Percentiles rank a stretch among this genome's conserved stretches.
Conservation (phyloP, 2,888 invertebrate genomes). For the Pocota personata region DNA sequence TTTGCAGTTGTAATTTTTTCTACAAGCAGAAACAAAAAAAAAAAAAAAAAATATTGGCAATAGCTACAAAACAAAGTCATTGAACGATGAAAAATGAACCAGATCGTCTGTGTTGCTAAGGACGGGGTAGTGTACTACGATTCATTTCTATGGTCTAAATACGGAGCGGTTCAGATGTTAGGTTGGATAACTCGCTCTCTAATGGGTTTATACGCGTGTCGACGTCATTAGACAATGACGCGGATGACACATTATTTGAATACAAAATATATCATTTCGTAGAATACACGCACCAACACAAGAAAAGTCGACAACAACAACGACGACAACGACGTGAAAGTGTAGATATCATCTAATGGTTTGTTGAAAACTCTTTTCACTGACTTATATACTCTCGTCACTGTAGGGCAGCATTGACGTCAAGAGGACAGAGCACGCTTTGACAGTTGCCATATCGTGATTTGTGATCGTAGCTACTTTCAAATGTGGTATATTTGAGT, state of each 20-base stretch:
- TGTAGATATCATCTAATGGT: constrained; percentile 2
- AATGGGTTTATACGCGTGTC: constrained; percentile 17
- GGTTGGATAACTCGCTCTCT: constrained; percentile 26
- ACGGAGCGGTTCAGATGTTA: constrained; percentile 4
- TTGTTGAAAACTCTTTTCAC: background rate
- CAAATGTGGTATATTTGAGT: constrained; percentile 26
- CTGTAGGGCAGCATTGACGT: constrained; percentile 42
- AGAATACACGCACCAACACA: constrained; percentile 6
- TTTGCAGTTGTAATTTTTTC: background rate
- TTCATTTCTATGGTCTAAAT: constrained; percentile 13
- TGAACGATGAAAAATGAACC: constrained; percentile 58
- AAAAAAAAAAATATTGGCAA: constrained; percentile 29
- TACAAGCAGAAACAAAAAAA: background rate
- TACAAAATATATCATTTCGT: constrained; percentile 13
- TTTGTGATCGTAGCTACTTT: constrained; percentile 53
- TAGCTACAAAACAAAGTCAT: constrained; percentile 41
- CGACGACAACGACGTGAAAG: background rate
- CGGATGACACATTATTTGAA: constrained; percentile 30
- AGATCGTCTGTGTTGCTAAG: constrained; percentile 39
- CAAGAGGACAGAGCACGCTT: constrained; percentile 36
- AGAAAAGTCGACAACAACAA: too few relatives aligned
- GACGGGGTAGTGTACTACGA: background rate
- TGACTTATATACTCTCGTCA: constrained; percentile 4
- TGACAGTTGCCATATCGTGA: constrained; percentile 43
- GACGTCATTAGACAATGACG: constrained; percentile 7